Conservation (phyloP, 2,113 vertebrate genomes). For the Numenius arquata region DNA sequence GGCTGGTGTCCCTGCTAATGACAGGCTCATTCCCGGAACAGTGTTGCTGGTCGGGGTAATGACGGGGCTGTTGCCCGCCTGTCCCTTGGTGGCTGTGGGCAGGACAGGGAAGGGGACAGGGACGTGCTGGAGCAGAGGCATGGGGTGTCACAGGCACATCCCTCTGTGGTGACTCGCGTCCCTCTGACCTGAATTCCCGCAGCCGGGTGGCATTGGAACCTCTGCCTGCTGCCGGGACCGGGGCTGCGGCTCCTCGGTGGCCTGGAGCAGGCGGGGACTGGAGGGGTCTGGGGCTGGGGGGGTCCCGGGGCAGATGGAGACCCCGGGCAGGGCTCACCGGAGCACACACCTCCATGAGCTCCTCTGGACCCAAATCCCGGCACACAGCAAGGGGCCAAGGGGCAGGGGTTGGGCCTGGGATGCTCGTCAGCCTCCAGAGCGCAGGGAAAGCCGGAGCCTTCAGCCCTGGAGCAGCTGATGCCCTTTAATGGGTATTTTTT, state of each 20-base stretch:
- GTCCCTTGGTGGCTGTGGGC: not conserved
- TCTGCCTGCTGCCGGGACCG: fast-evolving
- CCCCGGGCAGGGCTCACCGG: no score
- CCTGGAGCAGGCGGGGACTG: not conserved
- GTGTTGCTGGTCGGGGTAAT: fast-evolving
- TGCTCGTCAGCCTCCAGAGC: not conserved
- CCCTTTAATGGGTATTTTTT: not conserved
- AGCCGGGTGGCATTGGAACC: not conserved
- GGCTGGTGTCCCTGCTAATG: not conserved
- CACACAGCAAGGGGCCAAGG: fast-evolving
- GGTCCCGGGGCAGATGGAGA: not conserved
- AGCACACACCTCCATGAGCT: not conserved
- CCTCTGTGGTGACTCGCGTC: fast-evolving
- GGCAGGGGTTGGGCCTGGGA: not conserved
- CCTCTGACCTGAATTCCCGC: not conserved
- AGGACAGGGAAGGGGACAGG: not conserved
- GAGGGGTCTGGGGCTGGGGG: not conserved
- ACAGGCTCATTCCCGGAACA: not conserved
- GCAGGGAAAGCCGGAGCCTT: not conserved
- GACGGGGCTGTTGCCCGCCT: not conserved
- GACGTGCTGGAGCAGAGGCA: not conserved
- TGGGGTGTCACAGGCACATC: fast-evolving
- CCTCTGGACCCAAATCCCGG: not conserved
- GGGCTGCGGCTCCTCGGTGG: not conserved
- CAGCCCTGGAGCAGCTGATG: not conserved